phyloP scores from a whole-genome alignment of 1,140 invertebrate genomes.

The Phymastichus coffea region DNA sequence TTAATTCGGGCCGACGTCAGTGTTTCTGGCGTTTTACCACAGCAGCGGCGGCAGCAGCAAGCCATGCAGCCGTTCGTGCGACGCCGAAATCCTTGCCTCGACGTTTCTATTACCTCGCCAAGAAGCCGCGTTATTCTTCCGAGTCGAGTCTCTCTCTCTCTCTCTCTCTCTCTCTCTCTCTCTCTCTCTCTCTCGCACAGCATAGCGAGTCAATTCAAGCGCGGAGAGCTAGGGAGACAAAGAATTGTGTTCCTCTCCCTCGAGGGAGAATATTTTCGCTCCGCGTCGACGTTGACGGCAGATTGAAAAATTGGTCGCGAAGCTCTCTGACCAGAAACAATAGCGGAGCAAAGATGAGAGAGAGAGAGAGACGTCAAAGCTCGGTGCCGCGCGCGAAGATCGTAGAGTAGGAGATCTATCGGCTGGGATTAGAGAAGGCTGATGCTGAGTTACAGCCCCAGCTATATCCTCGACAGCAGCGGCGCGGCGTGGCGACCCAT shows the following conservation, averaged over 20 bases:
- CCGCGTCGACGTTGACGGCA: too few species aligned
- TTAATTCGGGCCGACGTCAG: slow-evolving; percentile 23
- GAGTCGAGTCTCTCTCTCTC: too few species aligned
- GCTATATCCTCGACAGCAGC: slow-evolving; percentile 32
- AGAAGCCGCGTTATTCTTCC: too few species aligned
- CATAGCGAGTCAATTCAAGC: too few species aligned
- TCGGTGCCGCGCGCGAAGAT: neutral
- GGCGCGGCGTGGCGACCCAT: neutral
- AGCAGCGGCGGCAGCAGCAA: neutral
- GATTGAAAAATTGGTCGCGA: too few species aligned
- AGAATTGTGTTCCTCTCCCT: too few species aligned
- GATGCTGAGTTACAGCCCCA: slow-evolving; percentile 40
- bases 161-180: too few species aligned
- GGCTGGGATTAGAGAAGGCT: slow-evolving; percentile 38
- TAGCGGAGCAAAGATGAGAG: neutral
- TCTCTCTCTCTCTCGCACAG: neutral
- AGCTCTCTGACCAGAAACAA: neutral
- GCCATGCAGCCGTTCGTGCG: neutral
- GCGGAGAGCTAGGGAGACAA: too few species aligned
- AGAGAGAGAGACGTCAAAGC: neutral
- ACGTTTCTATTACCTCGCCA: slow-evolving; percentile 20
- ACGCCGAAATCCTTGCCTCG: neutral
- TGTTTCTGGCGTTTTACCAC: slow-evolving; percentile 28
- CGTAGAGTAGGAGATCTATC: slow-evolving; percentile 23
- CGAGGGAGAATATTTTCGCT: too few species aligned